Evolutionary conservation across 2,113 vertebrate genomes (phyloP), one percentile per base, ranked within the genome.

Genomic region (Saimiri boliviensis): DNA sequence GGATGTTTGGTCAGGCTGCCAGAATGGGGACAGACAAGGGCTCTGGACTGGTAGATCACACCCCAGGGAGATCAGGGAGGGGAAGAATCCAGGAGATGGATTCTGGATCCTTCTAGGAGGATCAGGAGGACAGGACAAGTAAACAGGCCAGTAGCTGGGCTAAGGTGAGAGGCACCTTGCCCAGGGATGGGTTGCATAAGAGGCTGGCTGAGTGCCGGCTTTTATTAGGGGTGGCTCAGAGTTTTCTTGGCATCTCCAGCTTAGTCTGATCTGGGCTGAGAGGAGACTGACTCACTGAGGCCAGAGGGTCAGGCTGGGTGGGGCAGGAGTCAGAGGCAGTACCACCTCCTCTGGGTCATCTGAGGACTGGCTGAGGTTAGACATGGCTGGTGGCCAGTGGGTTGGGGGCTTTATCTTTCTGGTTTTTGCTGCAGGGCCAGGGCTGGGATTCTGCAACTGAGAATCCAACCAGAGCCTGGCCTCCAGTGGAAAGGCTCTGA

Each of bases 231-330:
- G 80, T 1, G 40, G 92, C 45, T 77, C 76, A 25, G 76, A 96
- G 90, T 71, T 96, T 79, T 96, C 73, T 91, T 96, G 94, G 95
- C 91, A 80, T 74, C 80, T 97, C n/a, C 30, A 56, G 80, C 35
- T 52, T 40, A 95, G 58, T 76, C 71, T 95, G 58, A 85, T 76
- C 47, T 92, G 86, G 73, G 77, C 56, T 27, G 66, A 85, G 25
- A 80, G 77, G 56, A 95, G 92, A 56, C 79, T 96, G 93, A 94
- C 71, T 97, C 93, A 92, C 21, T n/a, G 56, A 47, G 83, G 87
- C 63, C 86, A 70, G 68, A 90, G 32, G 90, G 81, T 68, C 92
- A 95, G 63, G 37, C 25, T 13, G 49, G 83, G 85, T 40, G 88
- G 86, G 84, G 16, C 6, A 8, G 37, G 71, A 83, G 92, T 93